Base-by-base conservation (phyloP, 1,140 invertebrate species). In the Lutraria rhynchaena region DNA sequence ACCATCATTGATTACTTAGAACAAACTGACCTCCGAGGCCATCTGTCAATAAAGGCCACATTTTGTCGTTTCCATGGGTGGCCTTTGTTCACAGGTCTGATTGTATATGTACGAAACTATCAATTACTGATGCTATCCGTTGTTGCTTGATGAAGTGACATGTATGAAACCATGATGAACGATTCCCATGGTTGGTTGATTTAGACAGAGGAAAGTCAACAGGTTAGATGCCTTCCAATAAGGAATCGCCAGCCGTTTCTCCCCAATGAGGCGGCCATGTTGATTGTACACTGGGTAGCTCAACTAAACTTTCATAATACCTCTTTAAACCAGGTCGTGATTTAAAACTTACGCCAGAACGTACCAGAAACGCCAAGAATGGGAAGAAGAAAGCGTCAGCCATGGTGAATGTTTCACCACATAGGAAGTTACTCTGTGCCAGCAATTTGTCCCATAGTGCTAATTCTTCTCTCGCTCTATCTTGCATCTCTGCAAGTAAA, bases 331-430 rank as follows among this genome's bases (percentile, higher is more conserved):
- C 27, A n/a, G 83, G 78, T 44, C 41, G 81, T 24, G 57, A 53
- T 92, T 92, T 19, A 90, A 86, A 83, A 93, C 94, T 93, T 93
- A 94, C 35, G 92, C 93, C 29, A 60, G 81, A 82, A 93, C 93
- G n/a, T 90, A 89, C 85, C 92, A 90, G 4, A 94, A 93, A 17
- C 91, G 86, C 94, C 93, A 84, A 46, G 71, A 70, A 83, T 11
- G 77, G 65, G 57, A 80, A 86, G 27, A 86, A 78, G 29, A 67
- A 60, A 27, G 74, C 74, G 51, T 86, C 85, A 4, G 85, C 85
- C 78, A 86, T 82, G 24, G 78, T 75, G 58, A 86, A 84, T 0
- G 19, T 63, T 3, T 49, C 58, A 1, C 82, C 82, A 33, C 53
- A 77, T 3, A 83, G 31, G 22, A 57, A 85, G 11, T 29, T 37